Evolutionary conservation across 2,888 invertebrate species (phyloP).

Genomic region (Chymomyza fuscimana): DNA sequence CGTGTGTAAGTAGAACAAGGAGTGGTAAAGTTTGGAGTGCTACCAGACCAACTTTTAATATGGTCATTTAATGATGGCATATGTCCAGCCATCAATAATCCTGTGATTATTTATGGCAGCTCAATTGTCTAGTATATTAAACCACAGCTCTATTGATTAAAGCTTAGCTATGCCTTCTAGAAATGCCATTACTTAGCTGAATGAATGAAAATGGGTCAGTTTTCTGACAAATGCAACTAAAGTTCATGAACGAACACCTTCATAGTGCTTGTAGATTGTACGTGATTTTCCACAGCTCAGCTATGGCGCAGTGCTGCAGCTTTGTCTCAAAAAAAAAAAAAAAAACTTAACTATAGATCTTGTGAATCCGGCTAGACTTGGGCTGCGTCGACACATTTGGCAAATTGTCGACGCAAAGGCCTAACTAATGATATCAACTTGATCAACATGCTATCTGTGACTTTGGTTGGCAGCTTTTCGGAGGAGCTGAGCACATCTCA

Average conservation of each 20-base stretch:
- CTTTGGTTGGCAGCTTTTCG: constrained; percentile 12
- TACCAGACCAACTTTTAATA: background rate
- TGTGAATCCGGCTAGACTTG: background rate
- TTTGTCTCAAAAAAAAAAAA: no score
- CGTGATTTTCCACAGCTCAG: constrained; percentile 42
- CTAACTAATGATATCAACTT: constrained; percentile 35
- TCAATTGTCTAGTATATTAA: constrained; percentile 29
- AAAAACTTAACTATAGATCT: background rate
- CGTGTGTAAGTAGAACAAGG: constrained; percentile 6
- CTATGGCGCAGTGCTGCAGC: constrained; percentile 6
- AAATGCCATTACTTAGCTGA: background rate
- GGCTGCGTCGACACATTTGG: constrained; percentile 66
- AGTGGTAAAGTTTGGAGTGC: background rate
- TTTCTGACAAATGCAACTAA: constrained; percentile 22
- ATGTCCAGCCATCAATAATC: constrained; percentile 62
- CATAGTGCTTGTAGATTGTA: constrained; percentile 23
- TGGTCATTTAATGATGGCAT: constrained; percentile 53
- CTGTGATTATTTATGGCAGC: constrained; percentile 62
- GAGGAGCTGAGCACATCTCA: constrained; percentile 58
- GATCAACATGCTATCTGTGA: constrained; percentile 14
- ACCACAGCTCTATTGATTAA: no score
- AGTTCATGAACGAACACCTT: constrained; percentile 42
- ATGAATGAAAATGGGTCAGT: constrained; percentile 63
- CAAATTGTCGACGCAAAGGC: constrained; percentile 53
- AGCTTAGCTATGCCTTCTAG: background rate